These are phyloP conservation scores for Physocephala rufipes DNA, from an alignment of 2,888 invertebrate genomes.

Conservation along the genomic window DNA sequence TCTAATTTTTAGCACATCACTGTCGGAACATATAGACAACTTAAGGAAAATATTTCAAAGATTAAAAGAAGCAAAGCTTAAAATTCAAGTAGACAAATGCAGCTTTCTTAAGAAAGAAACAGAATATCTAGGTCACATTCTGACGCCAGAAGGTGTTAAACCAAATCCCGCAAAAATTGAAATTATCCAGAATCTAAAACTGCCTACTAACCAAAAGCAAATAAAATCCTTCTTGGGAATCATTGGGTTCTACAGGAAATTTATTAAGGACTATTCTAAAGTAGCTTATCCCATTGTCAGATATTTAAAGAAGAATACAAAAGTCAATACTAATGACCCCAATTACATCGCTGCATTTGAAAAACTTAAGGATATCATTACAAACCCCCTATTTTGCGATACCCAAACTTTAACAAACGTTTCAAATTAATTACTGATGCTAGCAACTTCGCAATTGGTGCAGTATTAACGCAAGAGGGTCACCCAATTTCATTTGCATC, in stretches of 20 bases:
- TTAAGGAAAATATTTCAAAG: slow-evolving; percentile 33
- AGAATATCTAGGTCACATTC: slow-evolving; percentile 16
- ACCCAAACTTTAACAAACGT: slow-evolving; percentile 49
- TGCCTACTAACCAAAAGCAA: slow-evolving; percentile 48
- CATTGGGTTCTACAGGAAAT: slow-evolving; percentile 50
- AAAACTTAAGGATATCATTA: slow-evolving; percentile 40
- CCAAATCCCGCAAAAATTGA: slow-evolving; percentile 42
- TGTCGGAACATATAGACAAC: slow-evolving; percentile 40
- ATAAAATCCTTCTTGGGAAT: slow-evolving; percentile 48
- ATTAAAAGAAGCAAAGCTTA: slow-evolving; percentile 31
- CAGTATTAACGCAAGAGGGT: slow-evolving; percentile 47
- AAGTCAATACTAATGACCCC: slow-evolving; percentile 44
- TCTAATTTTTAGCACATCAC: slow-evolving; percentile 41
- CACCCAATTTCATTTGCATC: slow-evolving; percentile 50
- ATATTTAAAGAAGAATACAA: slow-evolving; percentile 41
- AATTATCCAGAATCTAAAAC: slow-evolving; percentile 38
- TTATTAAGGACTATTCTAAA: slow-evolving; percentile 49
- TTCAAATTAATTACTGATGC: slow-evolving; percentile 41
- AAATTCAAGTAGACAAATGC: slow-evolving; percentile 45
- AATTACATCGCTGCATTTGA: slow-evolving; percentile 34
- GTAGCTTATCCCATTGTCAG: slow-evolving; percentile 43
- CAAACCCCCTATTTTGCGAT: slow-evolving; percentile 29
- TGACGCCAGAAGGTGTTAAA: slow-evolving; percentile 39
- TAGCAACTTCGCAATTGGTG: slow-evolving; percentile 17
- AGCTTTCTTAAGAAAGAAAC: slow-evolving; percentile 43